A percentile compares a stretch with the other conserved stretches of the same genome.
phyloP scores from a whole-genome alignment of 2,113 vertebrate genomes.

The Chamaetylas fuelleborni region DNA sequence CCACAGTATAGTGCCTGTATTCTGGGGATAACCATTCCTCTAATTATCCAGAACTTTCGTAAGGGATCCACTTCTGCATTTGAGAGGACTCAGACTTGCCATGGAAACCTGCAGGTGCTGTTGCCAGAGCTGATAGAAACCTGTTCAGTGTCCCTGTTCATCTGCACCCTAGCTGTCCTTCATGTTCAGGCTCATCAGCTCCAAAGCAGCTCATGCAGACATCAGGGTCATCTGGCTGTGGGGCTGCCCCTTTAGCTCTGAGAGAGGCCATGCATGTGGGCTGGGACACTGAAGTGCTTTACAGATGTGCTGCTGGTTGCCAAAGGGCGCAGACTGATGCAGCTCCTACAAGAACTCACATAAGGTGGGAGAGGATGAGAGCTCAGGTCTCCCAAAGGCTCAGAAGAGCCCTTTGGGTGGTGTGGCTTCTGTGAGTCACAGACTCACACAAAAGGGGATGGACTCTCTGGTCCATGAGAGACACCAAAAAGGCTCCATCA shows the following conservation, averaged over 20 bases:
- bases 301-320: accelerated
- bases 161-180: background rate
- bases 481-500: background rate
- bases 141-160: accelerated
- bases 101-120: background rate
- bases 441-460: accelerated
- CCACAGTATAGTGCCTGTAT: background rate
- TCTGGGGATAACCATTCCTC: background rate
- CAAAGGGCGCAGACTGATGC: background rate
- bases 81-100: background rate
- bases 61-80: background rate
- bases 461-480: background rate
- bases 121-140: background rate
- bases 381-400: background rate
- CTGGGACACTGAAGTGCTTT: background rate
- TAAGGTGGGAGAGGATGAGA: background rate
- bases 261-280: background rate
- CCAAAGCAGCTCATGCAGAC: background rate
- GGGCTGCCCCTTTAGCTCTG: background rate
- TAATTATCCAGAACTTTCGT: background rate
- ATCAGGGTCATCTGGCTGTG: background rate
- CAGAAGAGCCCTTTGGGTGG: background rate
- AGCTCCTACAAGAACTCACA: background rate
- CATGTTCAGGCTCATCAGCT: background rate
- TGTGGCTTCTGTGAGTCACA: background rate